phyloP scores from a whole-genome alignment of 2,888 invertebrate species.

The Euplagia quadripunctaria region DNA sequence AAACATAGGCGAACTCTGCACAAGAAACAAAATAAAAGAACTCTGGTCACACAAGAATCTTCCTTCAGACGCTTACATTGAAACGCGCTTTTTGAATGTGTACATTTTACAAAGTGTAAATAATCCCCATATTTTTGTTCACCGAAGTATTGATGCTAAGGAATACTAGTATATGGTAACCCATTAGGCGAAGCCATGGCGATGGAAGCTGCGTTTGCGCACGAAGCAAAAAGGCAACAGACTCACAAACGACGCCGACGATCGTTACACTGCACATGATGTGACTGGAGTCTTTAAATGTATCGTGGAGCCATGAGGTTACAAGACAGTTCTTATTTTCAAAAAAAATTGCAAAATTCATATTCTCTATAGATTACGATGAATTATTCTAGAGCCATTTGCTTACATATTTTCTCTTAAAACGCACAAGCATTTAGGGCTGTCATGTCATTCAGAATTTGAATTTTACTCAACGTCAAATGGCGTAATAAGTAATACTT shows the following conservation, averaged over 20 bases:
- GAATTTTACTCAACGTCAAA: not conserved
- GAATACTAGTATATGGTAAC: conserved; percentile 20
- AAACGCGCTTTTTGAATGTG: not conserved
- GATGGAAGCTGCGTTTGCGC: conserved; percentile 50
- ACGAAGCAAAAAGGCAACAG: conserved; percentile 39
- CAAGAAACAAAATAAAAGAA: not conserved
- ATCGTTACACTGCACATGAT: conserved; percentile 53
- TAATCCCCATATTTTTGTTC: not conserved
- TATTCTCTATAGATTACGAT: not conserved
- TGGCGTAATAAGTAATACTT: not conserved
- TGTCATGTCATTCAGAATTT: not conserved
- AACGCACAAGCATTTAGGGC: too few species aligned
- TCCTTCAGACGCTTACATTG: not conserved
- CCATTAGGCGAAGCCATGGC: conserved; percentile 46
- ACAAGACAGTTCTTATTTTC: not conserved
- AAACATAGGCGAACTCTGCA: not conserved
- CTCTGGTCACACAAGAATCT: not conserved
- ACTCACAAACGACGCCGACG: conserved; percentile 52
- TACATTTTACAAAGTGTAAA: not conserved
- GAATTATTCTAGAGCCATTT: not conserved
- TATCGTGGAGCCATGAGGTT: conserved; percentile 27
- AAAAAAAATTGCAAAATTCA: not conserved
- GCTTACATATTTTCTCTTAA: too few species aligned
- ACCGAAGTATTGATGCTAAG: not conserved
- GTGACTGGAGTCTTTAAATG: conserved; percentile 49